Evolutionary conservation across 2,113 vertebrate species (phyloP), one percentile per base, ranked within the genome.

Genomic region (Equus przewalskii): DNA sequence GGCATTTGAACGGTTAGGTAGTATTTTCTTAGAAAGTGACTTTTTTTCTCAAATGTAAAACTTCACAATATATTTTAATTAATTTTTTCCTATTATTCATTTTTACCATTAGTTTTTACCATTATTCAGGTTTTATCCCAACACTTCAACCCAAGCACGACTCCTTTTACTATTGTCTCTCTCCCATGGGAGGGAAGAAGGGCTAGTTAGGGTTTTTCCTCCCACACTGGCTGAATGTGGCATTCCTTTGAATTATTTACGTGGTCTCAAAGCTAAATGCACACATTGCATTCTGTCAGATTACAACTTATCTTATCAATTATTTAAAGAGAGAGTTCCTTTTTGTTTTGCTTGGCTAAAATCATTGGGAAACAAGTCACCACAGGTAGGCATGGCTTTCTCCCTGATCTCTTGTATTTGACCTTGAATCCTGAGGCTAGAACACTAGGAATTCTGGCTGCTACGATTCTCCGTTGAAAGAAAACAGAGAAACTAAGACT

Each of bases 271-370:
- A 94, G 87, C 70, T 92, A 87, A 97, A 92, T 73, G 36, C 33
- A 92, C 44, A 81, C 67, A 75, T 11, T 65, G 80, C 60, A 49
- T 95, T 97, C 70, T 92, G 96, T 96, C 87, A 79, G 83, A 78
- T 96, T 97, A 96, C 90, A 95, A 86, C 30, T 30, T 92, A 87
- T 96, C 36, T 41, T 81, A 86, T 76, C 84, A 95, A 94, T 95
- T 91, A 96, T 96, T 98, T 84, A 97, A 92, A 79, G 76, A 96
- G 56, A 94, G 79, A 89, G 84, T 58, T 95, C 84, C 81, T 83
- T 93, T 96, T 83, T 64, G 64, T 70, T 97, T 91, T 88, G 93
- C 7, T 83, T 85, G 58, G 46, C 46, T 64, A 62, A 33, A 41
- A 72, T 69, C 72, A 69, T 49, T 0, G 6, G 89, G 78, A 87